These are phyloP conservation scores for Drosophila pseudotalamancana DNA, from an alignment of 2,888 invertebrate genomes.

Conservation along the genomic window DNA sequence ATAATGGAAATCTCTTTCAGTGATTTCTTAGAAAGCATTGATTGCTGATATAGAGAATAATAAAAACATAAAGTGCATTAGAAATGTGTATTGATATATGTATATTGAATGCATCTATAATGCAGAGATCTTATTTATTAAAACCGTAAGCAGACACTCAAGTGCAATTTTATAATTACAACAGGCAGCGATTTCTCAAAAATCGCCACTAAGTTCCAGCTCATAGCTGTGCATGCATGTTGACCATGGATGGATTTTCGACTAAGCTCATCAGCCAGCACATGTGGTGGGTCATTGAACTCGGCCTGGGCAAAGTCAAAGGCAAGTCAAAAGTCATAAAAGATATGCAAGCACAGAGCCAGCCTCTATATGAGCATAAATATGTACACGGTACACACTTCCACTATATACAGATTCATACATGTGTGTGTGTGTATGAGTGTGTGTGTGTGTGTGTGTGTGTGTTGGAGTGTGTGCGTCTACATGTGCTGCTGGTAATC, in stretches of 20 bases:
- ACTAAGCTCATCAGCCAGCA: slow-evolving; percentile 35
- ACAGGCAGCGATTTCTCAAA: background rate
- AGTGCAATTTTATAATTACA: slow-evolving; percentile 15
- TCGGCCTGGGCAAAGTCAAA: slow-evolving; percentile 55
- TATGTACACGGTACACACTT: slow-evolving; percentile 15
- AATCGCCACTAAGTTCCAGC: slow-evolving; percentile 8
- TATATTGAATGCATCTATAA: background rate
- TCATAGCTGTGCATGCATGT: slow-evolving; percentile 19
- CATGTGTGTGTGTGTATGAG: too few relatives aligned
- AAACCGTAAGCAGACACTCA: background rate
- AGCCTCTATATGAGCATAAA: slow-evolving; percentile 47
- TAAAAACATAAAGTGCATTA: too few relatives aligned
- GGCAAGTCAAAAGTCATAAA: slow-evolving; percentile 78
- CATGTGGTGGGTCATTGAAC: slow-evolving; percentile 63
- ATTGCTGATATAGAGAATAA: too few relatives aligned
- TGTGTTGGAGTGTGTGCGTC: too few relatives aligned
- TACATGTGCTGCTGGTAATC: slow-evolving; percentile 55
- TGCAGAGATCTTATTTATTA: too few relatives aligned
- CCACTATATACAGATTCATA: background rate
- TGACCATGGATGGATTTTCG: slow-evolving; percentile 48
- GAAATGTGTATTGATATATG: background rate
- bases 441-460: too few relatives aligned
- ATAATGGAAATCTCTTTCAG: too few relatives aligned
- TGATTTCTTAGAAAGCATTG: too few relatives aligned
- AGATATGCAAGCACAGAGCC: slow-evolving; percentile 67